A percentile compares a stretch with the other conserved stretches of the same genome.
Conservation (phyloP, 2,888 invertebrate genomes). For the Anorthoa munda region DNA sequence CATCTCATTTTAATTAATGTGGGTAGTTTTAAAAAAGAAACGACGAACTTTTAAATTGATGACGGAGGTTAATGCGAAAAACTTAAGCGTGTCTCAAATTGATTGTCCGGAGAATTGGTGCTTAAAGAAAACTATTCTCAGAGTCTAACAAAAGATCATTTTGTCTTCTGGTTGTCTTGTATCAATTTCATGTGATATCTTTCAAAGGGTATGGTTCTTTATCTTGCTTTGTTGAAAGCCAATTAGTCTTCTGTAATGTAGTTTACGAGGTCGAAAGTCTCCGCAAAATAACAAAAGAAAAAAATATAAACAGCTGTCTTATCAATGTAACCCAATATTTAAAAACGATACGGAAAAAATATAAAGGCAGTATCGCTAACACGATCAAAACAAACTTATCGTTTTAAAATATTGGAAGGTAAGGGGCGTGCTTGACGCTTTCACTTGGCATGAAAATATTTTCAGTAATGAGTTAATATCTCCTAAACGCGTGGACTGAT, state of each 20-base stretch:
- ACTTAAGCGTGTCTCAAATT: constrained; percentile 52
- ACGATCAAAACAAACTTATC: no score
- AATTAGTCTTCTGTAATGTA: not conserved
- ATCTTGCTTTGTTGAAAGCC: not conserved
- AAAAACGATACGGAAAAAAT: no score
- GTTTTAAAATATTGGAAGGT: no score
- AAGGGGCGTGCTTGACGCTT: no score
- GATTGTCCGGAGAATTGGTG: constrained; percentile 59
- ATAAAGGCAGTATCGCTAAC: no score
- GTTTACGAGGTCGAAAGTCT: not conserved
- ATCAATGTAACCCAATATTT: no score
- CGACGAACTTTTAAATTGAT: constrained; percentile 34
- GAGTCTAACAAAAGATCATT: constrained; percentile 31
- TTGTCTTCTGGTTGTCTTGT: constrained; percentile 18
- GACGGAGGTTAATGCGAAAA: constrained; percentile 36
- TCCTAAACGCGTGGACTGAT: no score
- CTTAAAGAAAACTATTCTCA: constrained; percentile 49
- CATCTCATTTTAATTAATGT: constrained; percentile 31
- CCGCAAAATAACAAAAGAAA: no score
- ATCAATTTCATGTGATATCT: constrained; percentile 9
- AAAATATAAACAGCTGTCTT: no score
- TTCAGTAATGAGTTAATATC: no score
- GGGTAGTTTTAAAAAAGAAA: constrained; percentile 41
- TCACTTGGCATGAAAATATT: no score
- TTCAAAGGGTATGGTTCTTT: not conserved